Evolutionary conservation across 2,888 invertebrate genomes (phyloP).

Genomic region (Brachycybe producta): DNA sequence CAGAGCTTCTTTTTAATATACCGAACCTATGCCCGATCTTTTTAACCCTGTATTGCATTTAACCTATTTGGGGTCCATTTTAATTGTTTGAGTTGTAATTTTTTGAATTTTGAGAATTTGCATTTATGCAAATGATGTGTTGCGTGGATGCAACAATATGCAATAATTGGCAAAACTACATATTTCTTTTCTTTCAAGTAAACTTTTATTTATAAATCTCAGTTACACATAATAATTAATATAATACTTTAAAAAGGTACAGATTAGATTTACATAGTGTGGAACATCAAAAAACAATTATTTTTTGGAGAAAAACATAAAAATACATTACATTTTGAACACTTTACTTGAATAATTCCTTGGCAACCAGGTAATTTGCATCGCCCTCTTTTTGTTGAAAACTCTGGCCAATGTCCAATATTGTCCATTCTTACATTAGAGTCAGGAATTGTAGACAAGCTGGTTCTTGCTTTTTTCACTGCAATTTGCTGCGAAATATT

Average conservation of each 20-base stretch:
- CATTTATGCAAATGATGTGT: neutral
- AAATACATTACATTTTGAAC: neutral
- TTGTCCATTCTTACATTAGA: neutral
- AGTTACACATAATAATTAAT: neutral
- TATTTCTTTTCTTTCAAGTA: neutral
- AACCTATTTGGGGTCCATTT: neutral
- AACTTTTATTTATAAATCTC: neutral
- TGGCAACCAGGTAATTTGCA: neutral
- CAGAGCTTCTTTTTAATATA: too few species aligned
- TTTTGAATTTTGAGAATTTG: neutral
- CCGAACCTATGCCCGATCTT: too few species aligned
- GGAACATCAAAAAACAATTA: neutral
- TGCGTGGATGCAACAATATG: neutral
- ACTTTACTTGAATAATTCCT: neutral
- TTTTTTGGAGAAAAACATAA: too few species aligned
- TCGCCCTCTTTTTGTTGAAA: neutral
- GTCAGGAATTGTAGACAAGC: neutral
- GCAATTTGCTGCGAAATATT: neutral
- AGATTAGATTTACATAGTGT: neutral
- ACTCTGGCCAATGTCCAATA: neutral
- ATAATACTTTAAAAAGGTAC: neutral
- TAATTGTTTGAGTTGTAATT: neutral
- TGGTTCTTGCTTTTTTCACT: neutral
- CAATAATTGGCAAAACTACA: neutral
- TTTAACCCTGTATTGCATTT: too few species aligned